These are phyloP conservation scores for Cebidichthys violaceus DNA, from an alignment of 2,113 vertebrate species.

Conservation along the genomic window DNA sequence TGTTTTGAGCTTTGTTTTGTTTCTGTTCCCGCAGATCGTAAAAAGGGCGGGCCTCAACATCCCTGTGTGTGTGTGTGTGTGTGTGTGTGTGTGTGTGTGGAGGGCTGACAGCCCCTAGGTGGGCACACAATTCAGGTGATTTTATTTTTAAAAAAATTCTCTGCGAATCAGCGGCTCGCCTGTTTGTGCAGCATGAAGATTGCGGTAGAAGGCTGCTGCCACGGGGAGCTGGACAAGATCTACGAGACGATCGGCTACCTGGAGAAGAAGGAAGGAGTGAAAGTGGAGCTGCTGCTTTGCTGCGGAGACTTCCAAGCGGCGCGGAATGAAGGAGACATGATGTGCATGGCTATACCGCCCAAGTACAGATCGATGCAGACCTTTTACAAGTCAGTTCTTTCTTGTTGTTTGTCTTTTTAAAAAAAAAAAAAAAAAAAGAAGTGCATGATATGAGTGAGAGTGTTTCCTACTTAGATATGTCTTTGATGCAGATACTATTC, in stretches of 20 bases:
- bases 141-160: not conserved
- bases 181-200: constrained; percentile 87
- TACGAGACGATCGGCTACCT: constrained; percentile 93
- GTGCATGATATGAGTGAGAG: not conserved
- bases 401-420: not conserved
- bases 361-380: constrained; percentile 97
- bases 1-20: not conserved
- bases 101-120: not conserved
- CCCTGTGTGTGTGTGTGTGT: constrained; percentile 1
- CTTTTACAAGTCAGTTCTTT: constrained; percentile 91
- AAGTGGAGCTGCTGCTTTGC: constrained; percentile 89
- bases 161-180: not conserved
- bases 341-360: constrained; percentile 94
- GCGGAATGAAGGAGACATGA: constrained; percentile 94
- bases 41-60: not conserved
- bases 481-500: constrained; percentile 90
- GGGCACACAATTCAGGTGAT: not conserved
- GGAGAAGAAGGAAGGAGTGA: constrained; percentile 87
- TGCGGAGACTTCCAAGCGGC: constrained; percentile 98
- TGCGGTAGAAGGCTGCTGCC: constrained; percentile 95
- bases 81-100: constrained; percentile 7
- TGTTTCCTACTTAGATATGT: not conserved
- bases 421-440: not conserved
- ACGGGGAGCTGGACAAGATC: constrained; percentile 95
- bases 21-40: not conserved